These are phyloP conservation scores for Protobothrops mucrosquamatus DNA, from an alignment of 2,113 vertebrate genomes.

Conservation along the genomic window DNA sequence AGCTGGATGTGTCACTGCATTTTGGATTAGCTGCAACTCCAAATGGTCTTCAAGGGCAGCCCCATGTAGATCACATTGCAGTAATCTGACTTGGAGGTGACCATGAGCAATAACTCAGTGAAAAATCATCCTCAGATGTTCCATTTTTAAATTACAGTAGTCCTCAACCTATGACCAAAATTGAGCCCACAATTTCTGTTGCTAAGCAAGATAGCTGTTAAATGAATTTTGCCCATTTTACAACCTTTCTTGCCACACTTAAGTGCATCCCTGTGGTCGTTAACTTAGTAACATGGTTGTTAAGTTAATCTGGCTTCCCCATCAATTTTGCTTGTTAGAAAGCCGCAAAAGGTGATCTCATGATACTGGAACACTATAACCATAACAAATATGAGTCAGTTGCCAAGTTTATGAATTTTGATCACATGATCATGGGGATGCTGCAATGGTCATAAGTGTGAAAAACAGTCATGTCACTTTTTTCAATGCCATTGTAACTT, in stretches of 20 bases:
- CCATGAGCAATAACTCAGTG: background rate
- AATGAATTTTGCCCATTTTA: too few relatives aligned
- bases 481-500: background rate
- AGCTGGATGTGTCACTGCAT: background rate
- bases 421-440: background rate
- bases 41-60: background rate
- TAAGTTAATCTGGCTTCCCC: background rate
- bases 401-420: background rate
- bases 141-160: background rate
- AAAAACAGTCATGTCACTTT: background rate
- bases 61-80: background rate
- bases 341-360: background rate
- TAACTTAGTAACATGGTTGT: background rate
- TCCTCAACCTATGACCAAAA: background rate
- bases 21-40: background rate
- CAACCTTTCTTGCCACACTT: too few relatives aligned
- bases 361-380: background rate
- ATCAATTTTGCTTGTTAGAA: background rate
- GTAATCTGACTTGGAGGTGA: background rate
- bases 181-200: too few relatives aligned
- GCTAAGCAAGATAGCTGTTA: too few relatives aligned
- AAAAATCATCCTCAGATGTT: background rate
- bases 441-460: background rate
- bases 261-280: background rate
- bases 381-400: background rate